Evolutionary conservation across 2,888 invertebrate genomes (phyloP).

Genomic region (Neoascia interrupta): DNA sequence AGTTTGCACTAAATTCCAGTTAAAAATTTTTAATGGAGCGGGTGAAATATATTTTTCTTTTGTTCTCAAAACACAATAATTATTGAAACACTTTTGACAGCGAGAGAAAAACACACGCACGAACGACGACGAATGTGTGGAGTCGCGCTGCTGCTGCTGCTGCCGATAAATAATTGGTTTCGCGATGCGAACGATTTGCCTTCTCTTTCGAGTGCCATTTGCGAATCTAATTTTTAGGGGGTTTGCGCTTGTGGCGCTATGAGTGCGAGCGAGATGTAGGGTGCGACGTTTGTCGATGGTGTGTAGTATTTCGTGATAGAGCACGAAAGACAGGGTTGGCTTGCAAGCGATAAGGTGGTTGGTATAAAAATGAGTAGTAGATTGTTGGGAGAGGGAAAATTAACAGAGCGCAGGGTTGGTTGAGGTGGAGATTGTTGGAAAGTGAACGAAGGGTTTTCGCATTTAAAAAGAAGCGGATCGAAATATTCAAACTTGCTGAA

Average conservation of each 20-base stretch:
- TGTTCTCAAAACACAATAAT: constrained; percentile 10
- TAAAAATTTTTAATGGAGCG: background rate
- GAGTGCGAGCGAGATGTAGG: constrained; percentile 26
- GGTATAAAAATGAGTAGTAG: constrained; percentile 60
- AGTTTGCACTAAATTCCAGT: background rate
- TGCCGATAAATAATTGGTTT: constrained; percentile 56
- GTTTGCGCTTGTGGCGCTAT: background rate
- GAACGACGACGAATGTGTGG: constrained; percentile 52
- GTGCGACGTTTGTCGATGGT: no score
- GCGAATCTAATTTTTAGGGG: constrained; percentile 29
- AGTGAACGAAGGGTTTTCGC: no score
- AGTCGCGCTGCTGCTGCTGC: constrained; percentile 56
- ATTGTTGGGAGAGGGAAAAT: background rate
- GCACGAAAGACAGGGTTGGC: constrained; percentile 45
- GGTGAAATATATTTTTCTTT: background rate
- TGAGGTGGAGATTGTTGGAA: no score
- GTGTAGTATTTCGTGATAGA: constrained; percentile 44
- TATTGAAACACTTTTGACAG: constrained; percentile 46
- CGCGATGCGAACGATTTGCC: background rate
- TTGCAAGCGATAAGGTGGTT: background rate
- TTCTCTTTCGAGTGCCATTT: constrained; percentile 57
- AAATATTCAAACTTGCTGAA: no score
- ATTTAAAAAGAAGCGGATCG: no score
- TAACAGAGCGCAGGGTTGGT: constrained; percentile 28
- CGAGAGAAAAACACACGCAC: constrained; percentile 49